Percentiles rank a stretch among this genome's conserved stretches.
phyloP scores from a whole-genome alignment of 2,888 invertebrate genomes.

The Exocentrus adspersus region DNA sequence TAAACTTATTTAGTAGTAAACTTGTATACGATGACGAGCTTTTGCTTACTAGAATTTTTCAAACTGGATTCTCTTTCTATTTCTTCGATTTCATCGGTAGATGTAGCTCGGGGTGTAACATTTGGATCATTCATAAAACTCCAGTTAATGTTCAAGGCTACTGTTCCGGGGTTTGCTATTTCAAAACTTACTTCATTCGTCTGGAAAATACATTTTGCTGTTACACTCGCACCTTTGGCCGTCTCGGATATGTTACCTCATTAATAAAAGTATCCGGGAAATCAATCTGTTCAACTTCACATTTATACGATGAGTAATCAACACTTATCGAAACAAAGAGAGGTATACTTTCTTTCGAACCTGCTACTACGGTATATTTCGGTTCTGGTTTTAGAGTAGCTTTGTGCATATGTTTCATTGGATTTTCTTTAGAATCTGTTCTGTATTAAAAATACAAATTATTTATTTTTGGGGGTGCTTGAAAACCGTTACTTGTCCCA shows the following conservation, averaged over 20 bases:
- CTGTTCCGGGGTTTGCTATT: slow-evolving; percentile 51
- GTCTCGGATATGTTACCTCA: slow-evolving; percentile 55
- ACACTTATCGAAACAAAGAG: slow-evolving; percentile 66
- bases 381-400: slow-evolving; percentile 57
- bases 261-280: slow-evolving; percentile 70
- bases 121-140: slow-evolving; percentile 39
- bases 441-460: too few relatives aligned
- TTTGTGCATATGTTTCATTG: background rate
- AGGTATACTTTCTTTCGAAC: slow-evolving; percentile 58
- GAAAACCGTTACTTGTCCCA: too few relatives aligned
- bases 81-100: background rate
- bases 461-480: too few relatives aligned
- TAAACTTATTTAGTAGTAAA: background rate
- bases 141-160: slow-evolving; percentile 52
- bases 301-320: slow-evolving; percentile 66
- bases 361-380: slow-evolving; percentile 48
- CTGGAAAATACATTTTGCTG: slow-evolving; percentile 40
- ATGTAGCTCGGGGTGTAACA: background rate
- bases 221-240: background rate
- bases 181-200: slow-evolving; percentile 45
- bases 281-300: slow-evolving; percentile 61
- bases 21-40: too few relatives aligned
- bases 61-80: background rate
- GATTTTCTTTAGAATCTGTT: too few relatives aligned
- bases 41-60: too few relatives aligned